A percentile compares a stretch with the other conserved stretches of the same genome.
Conservation (phyloP, 2,797 vertebrate genomes). For the Protosalanx chinensis region DNA sequence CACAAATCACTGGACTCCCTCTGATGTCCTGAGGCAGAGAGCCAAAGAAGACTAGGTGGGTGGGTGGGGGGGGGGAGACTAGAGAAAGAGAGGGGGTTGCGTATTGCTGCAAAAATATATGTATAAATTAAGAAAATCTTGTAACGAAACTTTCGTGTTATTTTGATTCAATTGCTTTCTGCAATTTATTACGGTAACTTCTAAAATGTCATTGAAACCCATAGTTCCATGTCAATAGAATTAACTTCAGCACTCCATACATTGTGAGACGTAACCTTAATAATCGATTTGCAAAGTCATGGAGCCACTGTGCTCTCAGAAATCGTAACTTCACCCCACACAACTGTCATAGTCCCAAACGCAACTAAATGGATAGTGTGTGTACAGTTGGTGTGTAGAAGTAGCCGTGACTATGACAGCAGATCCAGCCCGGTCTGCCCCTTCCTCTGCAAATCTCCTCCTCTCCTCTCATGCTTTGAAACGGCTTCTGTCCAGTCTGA, state of each 20-base stretch:
- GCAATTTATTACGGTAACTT: too few relatives aligned
- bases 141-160: too few relatives aligned
- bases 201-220: too few relatives aligned
- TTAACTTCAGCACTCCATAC: too few relatives aligned
- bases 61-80: conserved; percentile 63
- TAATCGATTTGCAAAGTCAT: too few relatives aligned
- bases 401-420: conserved; percentile 41
- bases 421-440: conserved; percentile 36
- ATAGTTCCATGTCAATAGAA: too few relatives aligned
- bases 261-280: too few relatives aligned
- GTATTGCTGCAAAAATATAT: too few relatives aligned
- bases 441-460: conserved; percentile 77
- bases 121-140: too few relatives aligned
- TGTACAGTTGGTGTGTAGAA: conserved; percentile 3
- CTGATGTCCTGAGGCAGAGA: conserved; percentile 79
- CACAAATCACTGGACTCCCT: conserved; percentile 83
- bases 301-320: not conserved
- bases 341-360: not conserved
- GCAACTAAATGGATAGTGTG: conserved; percentile 5
- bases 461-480: conserved; percentile 81
- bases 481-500: conserved; percentile 94
- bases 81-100: conserved; percentile 62
- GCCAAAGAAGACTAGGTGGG: conserved; percentile 70
- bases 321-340: not conserved
- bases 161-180: too few relatives aligned